These are phyloP conservation scores for Phoronis australis DNA, from an alignment of 2,888 invertebrate genomes.

Conservation along the genomic window DNA sequence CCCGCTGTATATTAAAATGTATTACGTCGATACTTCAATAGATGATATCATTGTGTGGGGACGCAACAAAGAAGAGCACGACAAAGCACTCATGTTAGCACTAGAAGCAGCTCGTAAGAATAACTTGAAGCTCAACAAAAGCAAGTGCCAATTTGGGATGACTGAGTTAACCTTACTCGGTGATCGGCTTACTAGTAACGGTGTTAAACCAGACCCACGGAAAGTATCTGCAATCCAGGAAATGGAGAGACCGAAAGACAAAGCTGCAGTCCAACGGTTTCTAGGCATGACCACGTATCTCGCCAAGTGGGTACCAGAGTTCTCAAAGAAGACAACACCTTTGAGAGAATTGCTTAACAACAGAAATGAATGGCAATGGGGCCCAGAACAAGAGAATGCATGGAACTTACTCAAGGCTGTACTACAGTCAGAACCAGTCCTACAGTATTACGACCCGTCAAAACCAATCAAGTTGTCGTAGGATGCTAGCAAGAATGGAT, in stretches of 20 bases:
- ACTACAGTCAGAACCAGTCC: conserved; percentile 1
- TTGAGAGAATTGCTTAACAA: conserved; percentile 4
- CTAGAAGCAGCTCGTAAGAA: conserved; percentile 3
- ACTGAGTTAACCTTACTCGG: conserved; percentile 8
- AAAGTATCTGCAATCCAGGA: conserved; percentile 5
- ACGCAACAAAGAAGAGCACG: conserved; percentile 10
- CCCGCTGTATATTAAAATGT: too few species aligned
- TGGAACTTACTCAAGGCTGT: conserved; percentile 6
- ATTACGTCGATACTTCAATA: conserved; percentile 7
- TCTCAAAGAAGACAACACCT: conserved; percentile 6
- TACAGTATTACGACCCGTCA: conserved; percentile 9
- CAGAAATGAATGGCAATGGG: conserved; percentile 6
- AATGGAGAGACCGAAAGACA: conserved; percentile 5
- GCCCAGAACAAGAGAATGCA: conserved; percentile 2
- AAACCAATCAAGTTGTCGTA: conserved; percentile 5
- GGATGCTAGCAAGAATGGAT: conserved; percentile 5
- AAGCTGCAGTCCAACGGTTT: conserved; percentile 7
- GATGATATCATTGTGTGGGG: conserved; percentile 14
- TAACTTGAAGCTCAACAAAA: conserved; percentile 11
- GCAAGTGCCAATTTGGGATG: conserved; percentile 8
- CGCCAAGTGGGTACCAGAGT: conserved; percentile 3
- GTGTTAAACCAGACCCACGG: conserved; percentile 6
- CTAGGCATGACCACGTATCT: conserved; percentile 8
- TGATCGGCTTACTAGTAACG: conserved; percentile 7
- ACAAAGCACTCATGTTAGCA: conserved; percentile 6